Evolutionary conservation across 2,113 vertebrate genomes (phyloP).

Genomic region (Tetraodon nigroviridis): DNA sequence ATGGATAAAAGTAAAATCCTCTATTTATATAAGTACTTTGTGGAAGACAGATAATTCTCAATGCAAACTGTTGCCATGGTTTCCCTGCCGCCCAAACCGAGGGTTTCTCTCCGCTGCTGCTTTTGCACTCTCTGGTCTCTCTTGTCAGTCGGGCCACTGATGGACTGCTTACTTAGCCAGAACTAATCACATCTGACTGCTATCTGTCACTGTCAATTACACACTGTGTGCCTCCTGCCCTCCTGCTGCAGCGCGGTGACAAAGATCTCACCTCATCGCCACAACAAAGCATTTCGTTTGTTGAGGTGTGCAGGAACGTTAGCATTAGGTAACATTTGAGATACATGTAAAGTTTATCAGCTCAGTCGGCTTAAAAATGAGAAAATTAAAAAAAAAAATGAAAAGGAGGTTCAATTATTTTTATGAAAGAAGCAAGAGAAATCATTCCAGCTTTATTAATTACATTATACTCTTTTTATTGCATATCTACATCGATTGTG

Average conservation of each 20-base stretch:
- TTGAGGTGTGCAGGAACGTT: background rate
- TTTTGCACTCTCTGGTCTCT: constrained; percentile 41
- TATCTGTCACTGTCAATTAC: constrained; percentile 68
- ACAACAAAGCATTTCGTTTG: background rate
- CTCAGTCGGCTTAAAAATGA: too few relatives aligned
- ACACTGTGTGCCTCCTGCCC: constrained; percentile 41
- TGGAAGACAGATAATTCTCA: background rate
- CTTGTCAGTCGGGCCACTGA: constrained; percentile 33
- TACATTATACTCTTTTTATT: background rate
- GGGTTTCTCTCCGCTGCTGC: constrained; percentile 26
- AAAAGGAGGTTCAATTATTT: background rate
- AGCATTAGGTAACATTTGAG: too few relatives aligned
- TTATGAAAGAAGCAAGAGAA: background rate
- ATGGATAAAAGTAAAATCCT: background rate
- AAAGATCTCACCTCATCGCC: constrained; percentile 23
- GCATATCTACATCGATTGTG: constrained; percentile 8
- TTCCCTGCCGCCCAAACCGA: constrained; percentile 4
- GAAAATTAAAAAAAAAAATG: too few relatives aligned
- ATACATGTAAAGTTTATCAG: too few relatives aligned
- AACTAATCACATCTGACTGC: constrained; percentile 70
- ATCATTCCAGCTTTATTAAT: background rate
- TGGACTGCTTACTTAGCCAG: constrained; percentile 54
- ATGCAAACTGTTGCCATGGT: background rate
- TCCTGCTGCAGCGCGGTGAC: constrained; percentile 27
- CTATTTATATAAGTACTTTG: background rate